Evolutionary conservation across 2,113 vertebrate species (phyloP), one percentile per base, ranked within the genome.

Genomic region (Menura novaehollandiae): DNA sequence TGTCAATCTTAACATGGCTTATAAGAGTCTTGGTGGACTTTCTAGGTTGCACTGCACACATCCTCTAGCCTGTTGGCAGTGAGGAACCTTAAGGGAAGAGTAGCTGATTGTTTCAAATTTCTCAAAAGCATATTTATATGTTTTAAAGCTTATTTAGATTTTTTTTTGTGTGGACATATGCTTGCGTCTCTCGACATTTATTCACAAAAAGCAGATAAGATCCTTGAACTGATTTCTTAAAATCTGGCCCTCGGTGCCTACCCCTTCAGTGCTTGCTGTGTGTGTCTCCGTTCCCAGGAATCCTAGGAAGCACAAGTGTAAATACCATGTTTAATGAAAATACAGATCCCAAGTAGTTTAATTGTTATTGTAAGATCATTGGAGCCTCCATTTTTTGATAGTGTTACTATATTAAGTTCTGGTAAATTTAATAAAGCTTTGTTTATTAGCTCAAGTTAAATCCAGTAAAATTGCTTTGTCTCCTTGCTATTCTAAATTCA

Each of bases 371-470:
- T 93, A 80, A 84, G 85, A 73, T 90, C 35, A 56, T 23, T 21
- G 53, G 71, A 94, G 85, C 71, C 67, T 69, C 17, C 16, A 9
- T 91, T 96, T 94, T 82, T 90, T 51, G 59, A 43, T 76, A 91
- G 35, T 52, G 71, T 93, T 96, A 58, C 78, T 96, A 55, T 96
- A 80, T 85, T 69, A 79, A 89, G 63, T 76, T 88, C 62, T 93
- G 59, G 46, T 85, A 88, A 77, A 13, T 94, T 82, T 76, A 83
- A 79, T 85, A 94, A 89, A 77, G 82, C 78, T 96, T 94, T 95
- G 85, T 95, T 96, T 88, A 58, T 89, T 94, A 93, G 51, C 51
- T 85, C 51, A 88, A 73, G 71, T 66, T 88, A 87, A 72, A 75
- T 84, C 75, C 67, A 77, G 89, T 62, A 83, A 91, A 95, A 90